A percentile compares a stretch with the other conserved stretches of the same genome.
Conservation (phyloP, 2,888 invertebrate species). For the Epicampocera succincta region DNA sequence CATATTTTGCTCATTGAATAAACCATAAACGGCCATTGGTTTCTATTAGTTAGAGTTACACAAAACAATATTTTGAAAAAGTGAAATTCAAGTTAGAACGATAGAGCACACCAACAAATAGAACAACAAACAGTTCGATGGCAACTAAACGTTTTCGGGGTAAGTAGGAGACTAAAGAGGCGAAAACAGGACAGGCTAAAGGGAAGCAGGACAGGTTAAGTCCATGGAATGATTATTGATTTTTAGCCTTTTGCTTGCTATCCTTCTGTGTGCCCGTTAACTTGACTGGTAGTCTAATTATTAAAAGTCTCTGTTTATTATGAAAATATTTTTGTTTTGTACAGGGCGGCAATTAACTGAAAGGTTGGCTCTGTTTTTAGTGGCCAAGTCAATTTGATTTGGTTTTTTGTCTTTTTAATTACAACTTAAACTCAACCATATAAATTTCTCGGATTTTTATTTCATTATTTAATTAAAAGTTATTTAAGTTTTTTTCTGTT, state of each 20-base stretch:
- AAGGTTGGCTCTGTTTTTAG: background rate
- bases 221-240: no score
- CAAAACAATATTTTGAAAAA: background rate
- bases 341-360: background rate
- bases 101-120: no score
- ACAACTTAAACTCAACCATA: conserved; percentile 8
- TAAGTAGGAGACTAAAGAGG: no score
- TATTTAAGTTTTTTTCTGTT: conserved; percentile 27
- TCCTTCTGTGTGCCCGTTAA: no score
- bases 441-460: conserved; percentile 29
- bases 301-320: no score
- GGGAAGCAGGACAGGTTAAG: no score
- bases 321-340: no score
- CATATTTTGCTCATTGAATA: conserved; percentile 3
- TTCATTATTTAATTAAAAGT: conserved; percentile 22
- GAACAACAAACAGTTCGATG: no score
- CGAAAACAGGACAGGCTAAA: no score
- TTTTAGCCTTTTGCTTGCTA: no score
- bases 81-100: background rate
- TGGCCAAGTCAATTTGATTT: background rate
- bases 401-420: background rate
- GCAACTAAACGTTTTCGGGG: no score
- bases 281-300: no score
- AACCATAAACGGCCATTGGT: conserved; percentile 12
- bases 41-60: conserved; percentile 2